phyloP scores from a whole-genome alignment of 2,797 vertebrate genomes.

The Anomalospiza imberbis region DNA sequence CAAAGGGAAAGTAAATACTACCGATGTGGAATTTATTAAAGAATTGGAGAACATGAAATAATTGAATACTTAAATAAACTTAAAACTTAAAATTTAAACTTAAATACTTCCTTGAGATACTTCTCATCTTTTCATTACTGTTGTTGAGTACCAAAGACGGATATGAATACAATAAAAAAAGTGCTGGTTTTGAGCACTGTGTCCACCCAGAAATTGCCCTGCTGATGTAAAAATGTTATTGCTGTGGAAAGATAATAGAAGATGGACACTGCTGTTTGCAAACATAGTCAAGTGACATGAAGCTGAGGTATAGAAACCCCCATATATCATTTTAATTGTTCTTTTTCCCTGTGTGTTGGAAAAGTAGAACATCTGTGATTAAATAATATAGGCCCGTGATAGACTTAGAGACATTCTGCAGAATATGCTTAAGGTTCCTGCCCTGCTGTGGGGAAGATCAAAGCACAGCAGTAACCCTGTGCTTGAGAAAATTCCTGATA shows the following conservation, averaged over 20 bases:
- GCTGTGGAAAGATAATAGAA: not conserved
- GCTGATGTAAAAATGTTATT: not conserved
- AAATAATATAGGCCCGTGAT: not conserved
- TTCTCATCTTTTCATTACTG: not conserved
- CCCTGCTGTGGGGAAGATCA: not conserved
- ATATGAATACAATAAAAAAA: not conserved
- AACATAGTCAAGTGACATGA: not conserved
- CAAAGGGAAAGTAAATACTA: not conserved
- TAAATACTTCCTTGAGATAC: not conserved
- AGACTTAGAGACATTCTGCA: not conserved
- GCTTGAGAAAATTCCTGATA: not conserved
- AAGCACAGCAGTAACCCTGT: not conserved
- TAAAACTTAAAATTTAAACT: not conserved
- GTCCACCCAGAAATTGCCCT: not conserved
- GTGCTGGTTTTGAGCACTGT: not conserved
- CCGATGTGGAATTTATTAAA: not conserved
- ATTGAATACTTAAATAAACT: not conserved
- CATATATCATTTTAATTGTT: not conserved
- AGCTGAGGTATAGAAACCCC: not conserved
- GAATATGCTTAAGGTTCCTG: not conserved
- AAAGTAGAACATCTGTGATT: not conserved
- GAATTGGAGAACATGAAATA: not conserved
- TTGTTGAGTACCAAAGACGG: not conserved
- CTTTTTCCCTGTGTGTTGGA: not conserved
- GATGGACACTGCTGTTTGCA: not conserved